These are phyloP conservation scores for Rutpela maculata DNA, from an alignment of 2,888 invertebrate species.

Conservation along the genomic window DNA sequence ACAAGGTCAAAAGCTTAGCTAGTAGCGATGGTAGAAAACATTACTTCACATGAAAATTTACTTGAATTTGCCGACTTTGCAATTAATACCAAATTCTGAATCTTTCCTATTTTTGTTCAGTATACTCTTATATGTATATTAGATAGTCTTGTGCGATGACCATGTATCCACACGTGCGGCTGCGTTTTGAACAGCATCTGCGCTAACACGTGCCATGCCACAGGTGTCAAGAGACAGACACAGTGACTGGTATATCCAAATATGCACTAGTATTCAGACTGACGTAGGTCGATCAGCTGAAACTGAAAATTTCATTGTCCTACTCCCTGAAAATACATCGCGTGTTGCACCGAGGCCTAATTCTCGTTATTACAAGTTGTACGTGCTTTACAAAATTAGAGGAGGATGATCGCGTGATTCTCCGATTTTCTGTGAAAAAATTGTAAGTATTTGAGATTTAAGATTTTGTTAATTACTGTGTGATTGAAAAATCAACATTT, in stretches of 20 bases:
- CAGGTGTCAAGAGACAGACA: slow-evolving; percentile 44
- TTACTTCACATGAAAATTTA: too few species aligned
- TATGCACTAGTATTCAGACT: slow-evolving; percentile 19
- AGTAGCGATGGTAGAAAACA: too few species aligned
- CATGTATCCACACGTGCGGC: slow-evolving; percentile 51
- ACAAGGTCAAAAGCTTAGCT: too few species aligned
- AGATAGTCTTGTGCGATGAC: background rate
- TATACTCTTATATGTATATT: too few species aligned
- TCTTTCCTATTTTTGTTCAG: too few species aligned
- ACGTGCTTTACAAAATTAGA: background rate
- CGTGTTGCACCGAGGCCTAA: background rate
- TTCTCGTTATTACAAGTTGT: background rate
- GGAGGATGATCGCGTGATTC: background rate
- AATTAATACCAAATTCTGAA: too few species aligned
- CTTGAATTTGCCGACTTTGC: too few species aligned
- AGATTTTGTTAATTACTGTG: too few species aligned
- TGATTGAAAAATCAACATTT: too few species aligned
- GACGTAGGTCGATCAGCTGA: slow-evolving; percentile 15
- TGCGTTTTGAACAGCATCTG: slow-evolving; percentile 53
- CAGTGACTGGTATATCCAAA: background rate
- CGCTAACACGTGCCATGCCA: slow-evolving; percentile 56
- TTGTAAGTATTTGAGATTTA: background rate
- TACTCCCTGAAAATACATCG: background rate
- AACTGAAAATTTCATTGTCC: slow-evolving; percentile 12
- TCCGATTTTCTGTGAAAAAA: background rate